Base-by-base conservation (phyloP, 2,113 vertebrate genomes). In the Cyanistes caeruleus region DNA sequence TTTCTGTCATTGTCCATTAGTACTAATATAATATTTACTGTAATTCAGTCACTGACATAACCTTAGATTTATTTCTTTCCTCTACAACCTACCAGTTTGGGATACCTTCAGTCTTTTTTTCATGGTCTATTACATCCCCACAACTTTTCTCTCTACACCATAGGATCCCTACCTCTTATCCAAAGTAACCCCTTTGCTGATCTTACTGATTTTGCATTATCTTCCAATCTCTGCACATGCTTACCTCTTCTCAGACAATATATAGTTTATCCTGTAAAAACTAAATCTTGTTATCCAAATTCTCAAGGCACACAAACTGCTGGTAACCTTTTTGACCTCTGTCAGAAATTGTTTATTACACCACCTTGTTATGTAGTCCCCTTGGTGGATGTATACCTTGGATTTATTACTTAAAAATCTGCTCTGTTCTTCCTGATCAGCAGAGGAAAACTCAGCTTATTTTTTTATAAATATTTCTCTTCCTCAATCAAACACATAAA, bases 281-380 rank as follows among this genome's bases (percentile, higher is more conserved):
- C 92, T 93, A 92, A 96, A 94, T 73, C 72, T 58, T 94, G 69
- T 94, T 96, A 95, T 87, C 48, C 94, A 84, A 87, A 96, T 86
- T 94, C 87, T 91, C 70, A 68, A 94, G 62, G 89, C 94, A 91
- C 86, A 93, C 55, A 91, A 90, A 96, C 90, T 84, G 33, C 77
- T 82, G 41, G 90, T 64, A 94, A 97, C 96, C 95, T 92, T 90
- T 88, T n/a, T 90, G 89, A 97, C 96, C 94, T 92, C 95, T 97
- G 97, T 97, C 97, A 97, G 87, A 95, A 97, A 94, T 33, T 97
- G 96, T 97, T 97, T 97, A 96, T 97, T 96, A 87, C 69, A 95
- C 89, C 35, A 69, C 63, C 87, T 95, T 96, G 93, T 91, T 90
- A 94, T 49, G 73, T 24, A 95, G 85, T 96, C 87, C 84, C 94